phyloP scores from a whole-genome alignment of 2,888 invertebrate species.

The Parnassius glacialis region DNA sequence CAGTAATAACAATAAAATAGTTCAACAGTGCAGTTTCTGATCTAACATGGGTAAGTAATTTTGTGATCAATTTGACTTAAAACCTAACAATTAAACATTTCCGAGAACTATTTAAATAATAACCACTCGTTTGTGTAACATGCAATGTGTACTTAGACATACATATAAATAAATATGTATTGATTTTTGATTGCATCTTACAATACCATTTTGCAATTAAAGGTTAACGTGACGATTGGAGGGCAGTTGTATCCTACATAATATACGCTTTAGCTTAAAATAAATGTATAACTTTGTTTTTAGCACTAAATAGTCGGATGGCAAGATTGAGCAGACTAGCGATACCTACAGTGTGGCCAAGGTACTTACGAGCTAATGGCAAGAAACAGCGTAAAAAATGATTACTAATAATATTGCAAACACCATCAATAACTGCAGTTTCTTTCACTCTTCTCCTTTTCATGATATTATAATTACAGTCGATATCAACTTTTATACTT shows the following conservation, averaged over 20 bases:
- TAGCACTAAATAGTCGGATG: slow-evolving; percentile 30
- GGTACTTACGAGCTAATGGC: slow-evolving; percentile 48
- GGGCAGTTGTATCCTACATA: slow-evolving; percentile 17
- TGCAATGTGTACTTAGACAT: too few relatives aligned
- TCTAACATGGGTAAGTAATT: too few relatives aligned
- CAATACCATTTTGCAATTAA: too few relatives aligned
- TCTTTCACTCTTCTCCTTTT: too few relatives aligned
- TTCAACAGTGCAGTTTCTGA: neutral
- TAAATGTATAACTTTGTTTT: slow-evolving; percentile 19
- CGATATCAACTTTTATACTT: too few relatives aligned
- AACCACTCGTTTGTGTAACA: too few relatives aligned
- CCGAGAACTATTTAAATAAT: too few relatives aligned
- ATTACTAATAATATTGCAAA: slow-evolving; percentile 28
- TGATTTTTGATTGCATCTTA: too few relatives aligned
- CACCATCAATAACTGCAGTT: slow-evolving; percentile 21
- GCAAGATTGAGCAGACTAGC: slow-evolving; percentile 46
- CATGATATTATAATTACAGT: too few relatives aligned
- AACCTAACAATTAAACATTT: too few relatives aligned
- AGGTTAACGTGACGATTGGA: slow-evolving; percentile 10
- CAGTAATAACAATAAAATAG: neutral
- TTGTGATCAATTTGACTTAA: too few relatives aligned
- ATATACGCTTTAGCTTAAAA: slow-evolving; percentile 18
- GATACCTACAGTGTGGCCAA: slow-evolving; percentile 39
- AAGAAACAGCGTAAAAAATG: slow-evolving; percentile 49
- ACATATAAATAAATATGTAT: too few relatives aligned